Base-by-base conservation (phyloP, 2,113 vertebrate genomes). In the Natator depressus region DNA sequence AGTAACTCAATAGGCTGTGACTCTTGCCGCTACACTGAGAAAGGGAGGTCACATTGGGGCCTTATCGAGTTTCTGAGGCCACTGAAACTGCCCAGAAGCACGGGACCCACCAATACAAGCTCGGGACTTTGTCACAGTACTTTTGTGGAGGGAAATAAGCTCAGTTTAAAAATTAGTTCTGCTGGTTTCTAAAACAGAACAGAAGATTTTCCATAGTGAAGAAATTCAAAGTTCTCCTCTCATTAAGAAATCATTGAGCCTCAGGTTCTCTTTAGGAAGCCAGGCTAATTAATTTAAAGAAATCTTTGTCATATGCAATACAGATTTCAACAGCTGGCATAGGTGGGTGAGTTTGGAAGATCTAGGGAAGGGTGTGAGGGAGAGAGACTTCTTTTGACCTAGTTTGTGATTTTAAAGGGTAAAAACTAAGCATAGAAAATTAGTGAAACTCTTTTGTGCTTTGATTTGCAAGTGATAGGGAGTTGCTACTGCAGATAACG, bases 401-500 rank as follows among this genome's bases (percentile, higher is more conserved):
- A 89, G 82, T 96, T 91, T 91, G 51, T 80, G 83, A 95, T 92
- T 97, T 96, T 97, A 97, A 96, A 97, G 96, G 83, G 78, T 96
- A 42, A 96, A 97, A 94, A 89, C 86, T 93, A 95, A 96, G 82
- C 88, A 91, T 94, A 87, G 76, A 90, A 95, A 98, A 96, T 95
- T 89, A 98, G 91, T 12, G n/a, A 97, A 92, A 96, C 0, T 25
- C 84, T 97, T 96, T 96, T 93, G 94, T 25, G 51, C 91, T 88
- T 96, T 80, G 85, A 91, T 97, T 98, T 95, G 92, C 87, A 98
- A 96, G 85, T 93, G 91, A 96, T 95, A 96, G 42, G 38, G 84
- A 93, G 79, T 96, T 91, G 95, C 94, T 97, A 87, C 85, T 95
- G 82, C 81, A 95, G 94, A 96, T 97, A 98, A 97, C 31, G 49